phyloP scores from a whole-genome alignment of 2,113 vertebrate species.

The Pica pica region DNA sequence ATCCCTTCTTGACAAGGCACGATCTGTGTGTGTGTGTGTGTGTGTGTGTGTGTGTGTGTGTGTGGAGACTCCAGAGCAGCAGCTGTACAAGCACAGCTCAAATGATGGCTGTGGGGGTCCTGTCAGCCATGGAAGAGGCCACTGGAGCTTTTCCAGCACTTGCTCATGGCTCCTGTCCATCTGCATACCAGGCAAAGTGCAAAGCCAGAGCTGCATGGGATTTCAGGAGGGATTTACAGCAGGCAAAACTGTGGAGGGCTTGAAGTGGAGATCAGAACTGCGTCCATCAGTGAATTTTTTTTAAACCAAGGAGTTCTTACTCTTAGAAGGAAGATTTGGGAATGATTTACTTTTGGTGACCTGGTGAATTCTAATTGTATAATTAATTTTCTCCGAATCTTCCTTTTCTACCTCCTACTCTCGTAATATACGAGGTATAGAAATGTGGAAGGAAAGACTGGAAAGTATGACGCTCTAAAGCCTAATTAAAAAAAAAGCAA shows the following conservation, averaged over 20 bases:
- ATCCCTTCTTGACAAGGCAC: background rate
- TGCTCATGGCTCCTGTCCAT: background rate
- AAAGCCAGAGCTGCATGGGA: background rate
- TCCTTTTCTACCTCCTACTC: background rate
- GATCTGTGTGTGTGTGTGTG: background rate
- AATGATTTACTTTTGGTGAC: background rate
- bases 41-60: background rate
- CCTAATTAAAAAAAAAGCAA: background rate
- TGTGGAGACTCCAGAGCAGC: background rate
- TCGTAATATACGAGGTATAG: rapidly evolving
- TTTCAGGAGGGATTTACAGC: background rate
- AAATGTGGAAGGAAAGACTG: background rate
- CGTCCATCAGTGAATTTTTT: background rate
- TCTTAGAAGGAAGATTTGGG: background rate
- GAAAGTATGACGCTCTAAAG: background rate
- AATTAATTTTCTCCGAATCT: background rate
- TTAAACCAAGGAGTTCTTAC: background rate
- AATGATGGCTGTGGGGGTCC: background rate
- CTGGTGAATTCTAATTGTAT: background rate
- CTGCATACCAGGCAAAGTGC: background rate
- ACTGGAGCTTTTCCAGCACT: background rate
- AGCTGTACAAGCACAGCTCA: background rate
- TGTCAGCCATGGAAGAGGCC: background rate
- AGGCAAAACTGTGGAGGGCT: background rate
- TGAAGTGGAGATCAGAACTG: background rate